Percentiles rank a stretch among this genome's conserved stretches.
These are phyloP conservation scores for Alosa sapidissima DNA, from an alignment of 2,797 vertebrate genomes.

Conservation along the genomic window DNA sequence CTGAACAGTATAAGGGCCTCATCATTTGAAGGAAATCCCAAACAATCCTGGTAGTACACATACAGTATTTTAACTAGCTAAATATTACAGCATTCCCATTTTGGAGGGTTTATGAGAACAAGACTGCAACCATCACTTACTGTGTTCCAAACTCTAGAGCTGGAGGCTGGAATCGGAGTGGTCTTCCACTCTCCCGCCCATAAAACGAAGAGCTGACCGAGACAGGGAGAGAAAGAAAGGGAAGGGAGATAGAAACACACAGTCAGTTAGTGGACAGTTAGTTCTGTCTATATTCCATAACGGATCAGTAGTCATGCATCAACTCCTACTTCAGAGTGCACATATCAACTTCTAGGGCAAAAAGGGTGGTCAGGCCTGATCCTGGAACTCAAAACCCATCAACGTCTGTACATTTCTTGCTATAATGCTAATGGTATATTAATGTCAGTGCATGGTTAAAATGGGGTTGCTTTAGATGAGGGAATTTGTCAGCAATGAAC, in stretches of 20 bases:
- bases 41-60: neutral
- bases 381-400: neutral
- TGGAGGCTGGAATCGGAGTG: slow-evolving; percentile 89
- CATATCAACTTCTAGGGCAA: neutral
- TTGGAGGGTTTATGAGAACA: neutral
- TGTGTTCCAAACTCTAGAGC: slow-evolving; percentile 91
- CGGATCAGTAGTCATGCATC: neutral
- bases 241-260: neutral
- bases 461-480: neutral
- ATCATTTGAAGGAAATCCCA: neutral
- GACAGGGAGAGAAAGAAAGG: neutral
- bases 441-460: neutral
- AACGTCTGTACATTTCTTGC: neutral
- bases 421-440: neutral
- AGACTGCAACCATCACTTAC: slow-evolving; percentile 72
- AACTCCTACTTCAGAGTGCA: neutral
- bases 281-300: neutral
- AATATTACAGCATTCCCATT: neutral
- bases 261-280: neutral
- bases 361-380: neutral
- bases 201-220: slow-evolving; percentile 81
- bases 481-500: neutral
- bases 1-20: neutral
- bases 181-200: slow-evolving; percentile 79
- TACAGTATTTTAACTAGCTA: neutral